Conservation (phyloP, 2,888 invertebrate species). For the Dasysyrphus tricinctus region DNA sequence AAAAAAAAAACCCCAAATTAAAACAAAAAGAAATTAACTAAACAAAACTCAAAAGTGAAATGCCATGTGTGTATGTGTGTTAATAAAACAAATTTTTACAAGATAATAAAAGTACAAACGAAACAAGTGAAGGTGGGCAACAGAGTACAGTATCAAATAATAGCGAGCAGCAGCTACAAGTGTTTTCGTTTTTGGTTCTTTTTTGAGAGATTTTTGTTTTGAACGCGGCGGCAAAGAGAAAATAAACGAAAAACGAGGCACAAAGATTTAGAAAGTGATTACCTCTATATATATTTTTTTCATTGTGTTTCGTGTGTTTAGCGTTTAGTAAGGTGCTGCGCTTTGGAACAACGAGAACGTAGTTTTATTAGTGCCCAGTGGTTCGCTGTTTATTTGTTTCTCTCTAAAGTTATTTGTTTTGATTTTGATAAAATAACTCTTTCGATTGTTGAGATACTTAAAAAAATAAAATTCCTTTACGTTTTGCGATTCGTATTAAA, state of each 20-base stretch:
- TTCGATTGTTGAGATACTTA: background rate
- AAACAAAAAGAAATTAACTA: conserved; percentile 41
- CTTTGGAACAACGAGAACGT: conserved; percentile 18
- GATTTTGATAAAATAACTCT: background rate
- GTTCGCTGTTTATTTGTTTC: conserved; percentile 10
- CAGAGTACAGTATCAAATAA: conserved; percentile 9
- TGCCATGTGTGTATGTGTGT: conserved; percentile 26
- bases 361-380: conserved; percentile 1
- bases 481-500: conserved; percentile 17
- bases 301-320: conserved; percentile 49
- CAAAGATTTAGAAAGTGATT: conserved; percentile 66
- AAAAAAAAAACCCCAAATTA: conserved; percentile 37
- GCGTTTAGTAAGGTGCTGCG: conserved; percentile 43
- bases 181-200: conserved; percentile 55
- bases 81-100: conserved; percentile 40
- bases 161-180: conserved; percentile 60
- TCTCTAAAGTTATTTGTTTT: conserved; percentile 20
- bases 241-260: conserved; percentile 48
- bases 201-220: conserved; percentile 59
- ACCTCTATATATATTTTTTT: conserved; percentile 20
- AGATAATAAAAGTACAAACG: conserved; percentile 31
- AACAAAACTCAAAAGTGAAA: conserved; percentile 61
- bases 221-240: conserved; percentile 58
- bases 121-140: conserved; percentile 33
- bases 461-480: background rate